A percentile compares a stretch with the other conserved stretches of the same genome.
These are phyloP conservation scores for Nothura maculosa DNA, from an alignment of 2,797 vertebrate genomes.

Conservation along the genomic window DNA sequence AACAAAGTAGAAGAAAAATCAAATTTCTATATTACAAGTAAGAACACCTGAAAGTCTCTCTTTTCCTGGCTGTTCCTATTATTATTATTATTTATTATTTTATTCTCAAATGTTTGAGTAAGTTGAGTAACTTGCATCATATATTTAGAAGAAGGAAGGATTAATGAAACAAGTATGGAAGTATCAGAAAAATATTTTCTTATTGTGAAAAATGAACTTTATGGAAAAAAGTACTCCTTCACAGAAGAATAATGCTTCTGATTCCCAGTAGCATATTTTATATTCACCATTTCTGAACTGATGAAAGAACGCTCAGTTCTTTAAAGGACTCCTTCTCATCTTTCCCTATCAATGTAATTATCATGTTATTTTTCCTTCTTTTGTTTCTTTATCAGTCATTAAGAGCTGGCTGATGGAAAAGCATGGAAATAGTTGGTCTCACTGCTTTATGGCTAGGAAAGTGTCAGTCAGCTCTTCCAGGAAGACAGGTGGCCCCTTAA, in stretches of 20 bases:
- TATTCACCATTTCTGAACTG: not conserved
- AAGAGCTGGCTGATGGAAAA: not conserved
- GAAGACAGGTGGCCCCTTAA: not conserved
- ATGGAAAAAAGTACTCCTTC: accelerated
- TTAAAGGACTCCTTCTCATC: not conserved
- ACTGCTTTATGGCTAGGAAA: not conserved
- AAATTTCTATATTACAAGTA: not conserved
- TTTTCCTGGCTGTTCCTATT: not conserved
- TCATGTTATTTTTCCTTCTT: not conserved
- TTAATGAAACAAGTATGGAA: not conserved
- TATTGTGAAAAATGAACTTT: not conserved
- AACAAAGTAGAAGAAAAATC: not conserved
- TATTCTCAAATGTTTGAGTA: not conserved
- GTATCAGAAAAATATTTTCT: not conserved
- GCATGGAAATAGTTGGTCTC: not conserved
- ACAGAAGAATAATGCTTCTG: not conserved
- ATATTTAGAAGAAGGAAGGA: not conserved
- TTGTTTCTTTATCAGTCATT: not conserved
- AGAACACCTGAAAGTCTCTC: not conserved
- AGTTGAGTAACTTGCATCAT: not conserved
- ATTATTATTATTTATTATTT: not conserved
- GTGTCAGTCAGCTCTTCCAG: not conserved
- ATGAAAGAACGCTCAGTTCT: not conserved
- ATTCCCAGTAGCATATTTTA: not conserved
- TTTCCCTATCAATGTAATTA: not conserved